Percentiles rank a stretch among this genome's conserved stretches.
Evolutionary conservation across 2,797 vertebrate genomes (phyloP).

Genomic region (Crocidura indochinensis): DNA sequence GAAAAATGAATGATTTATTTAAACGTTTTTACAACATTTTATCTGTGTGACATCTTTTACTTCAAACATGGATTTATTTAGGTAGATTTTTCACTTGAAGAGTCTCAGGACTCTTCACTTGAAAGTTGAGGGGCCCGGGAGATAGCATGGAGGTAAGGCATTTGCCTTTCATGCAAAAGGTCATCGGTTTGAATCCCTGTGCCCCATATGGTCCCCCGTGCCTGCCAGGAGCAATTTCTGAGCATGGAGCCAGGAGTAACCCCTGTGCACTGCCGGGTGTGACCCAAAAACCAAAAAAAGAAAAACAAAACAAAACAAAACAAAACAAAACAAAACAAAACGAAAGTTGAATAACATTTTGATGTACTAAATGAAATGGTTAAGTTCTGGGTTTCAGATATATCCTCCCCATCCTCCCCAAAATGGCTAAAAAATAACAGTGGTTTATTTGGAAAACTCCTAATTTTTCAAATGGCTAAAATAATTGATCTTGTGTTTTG

Average conservation of each 20-base stretch:
- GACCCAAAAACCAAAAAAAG: too few species aligned
- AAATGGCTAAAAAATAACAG: background rate
- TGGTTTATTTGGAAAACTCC: background rate
- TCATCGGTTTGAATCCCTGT: too few species aligned
- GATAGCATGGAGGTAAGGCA: too few species aligned
- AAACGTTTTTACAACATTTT: conserved; percentile 49
- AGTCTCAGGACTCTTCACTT: background rate
- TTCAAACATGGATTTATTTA: conserved; percentile 57
- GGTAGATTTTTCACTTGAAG: conserved; percentile 49
- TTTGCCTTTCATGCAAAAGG: too few species aligned
- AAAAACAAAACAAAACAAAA: too few species aligned
- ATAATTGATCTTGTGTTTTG: background rate
- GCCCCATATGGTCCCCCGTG: too few species aligned
- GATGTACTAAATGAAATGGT: conserved; percentile 19
- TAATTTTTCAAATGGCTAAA: background rate
- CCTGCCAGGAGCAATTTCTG: too few species aligned
- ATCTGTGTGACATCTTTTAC: conserved; percentile 33
- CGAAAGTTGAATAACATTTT: conserved; percentile 36
- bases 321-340: too few species aligned
- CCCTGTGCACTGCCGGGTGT: too few species aligned
- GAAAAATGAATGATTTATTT: conserved; percentile 46
- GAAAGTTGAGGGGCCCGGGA: too few species aligned
- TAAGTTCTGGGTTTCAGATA: background rate
- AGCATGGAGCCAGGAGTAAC: too few species aligned
- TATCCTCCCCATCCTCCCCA: background rate